Percentiles rank a stretch among this genome's conserved stretches.
phyloP scores from a whole-genome alignment of 1,140 invertebrate genomes.

The Oedothorax gibbosus region DNA sequence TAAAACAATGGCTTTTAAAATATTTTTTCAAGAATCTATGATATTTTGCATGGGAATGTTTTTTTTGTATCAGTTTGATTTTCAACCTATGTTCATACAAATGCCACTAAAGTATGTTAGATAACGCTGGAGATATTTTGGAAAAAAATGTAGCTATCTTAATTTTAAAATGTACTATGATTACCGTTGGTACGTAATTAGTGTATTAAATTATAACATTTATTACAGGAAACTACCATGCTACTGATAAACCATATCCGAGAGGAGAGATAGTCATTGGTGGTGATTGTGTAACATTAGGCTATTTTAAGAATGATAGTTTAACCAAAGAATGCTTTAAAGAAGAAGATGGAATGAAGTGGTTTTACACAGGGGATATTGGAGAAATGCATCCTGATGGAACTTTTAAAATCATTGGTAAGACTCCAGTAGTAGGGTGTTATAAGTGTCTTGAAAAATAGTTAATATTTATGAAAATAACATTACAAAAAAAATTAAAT shows the following conservation, averaged over 20 bases:
- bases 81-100: too few relatives aligned
- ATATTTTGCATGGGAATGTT: too few relatives aligned
- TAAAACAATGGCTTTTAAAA: too few relatives aligned
- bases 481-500: too few relatives aligned
- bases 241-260: constrained; percentile 70
- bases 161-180: too few relatives aligned
- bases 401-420: constrained; percentile 70
- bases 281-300: constrained; percentile 72
- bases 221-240: constrained; percentile 70
- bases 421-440: background rate
- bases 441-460: too few relatives aligned
- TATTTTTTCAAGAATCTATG: too few relatives aligned
- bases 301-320: constrained; percentile 73
- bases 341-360: constrained; percentile 68
- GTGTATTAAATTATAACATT: background rate
- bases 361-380: constrained; percentile 74
- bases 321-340: constrained; percentile 72
- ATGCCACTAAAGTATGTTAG: too few relatives aligned
- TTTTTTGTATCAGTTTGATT: too few relatives aligned
- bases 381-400: constrained; percentile 72
- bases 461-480: too few relatives aligned
- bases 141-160: too few relatives aligned
- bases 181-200: background rate
- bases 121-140: too few relatives aligned
- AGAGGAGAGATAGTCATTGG: constrained; percentile 73